Evolutionary conservation across 2,113 vertebrate species (phyloP).

Genomic region (Scortum barcoo): DNA sequence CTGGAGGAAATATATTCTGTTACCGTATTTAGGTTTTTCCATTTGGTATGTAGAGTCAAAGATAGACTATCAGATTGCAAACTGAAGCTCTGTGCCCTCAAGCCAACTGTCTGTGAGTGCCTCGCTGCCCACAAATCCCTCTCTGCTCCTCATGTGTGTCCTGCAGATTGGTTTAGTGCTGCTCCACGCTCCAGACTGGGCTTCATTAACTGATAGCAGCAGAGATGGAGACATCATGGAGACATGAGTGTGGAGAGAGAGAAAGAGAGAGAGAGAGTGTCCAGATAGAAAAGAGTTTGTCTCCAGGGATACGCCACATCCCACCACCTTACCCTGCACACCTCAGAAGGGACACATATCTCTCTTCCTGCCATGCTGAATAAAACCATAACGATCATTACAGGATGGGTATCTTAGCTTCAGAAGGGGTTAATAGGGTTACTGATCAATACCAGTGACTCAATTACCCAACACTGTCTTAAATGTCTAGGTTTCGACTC

Average conservation of each 20-base stretch:
- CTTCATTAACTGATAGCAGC: conserved; percentile 83
- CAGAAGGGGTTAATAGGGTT: conserved; percentile 31
- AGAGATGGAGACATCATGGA: conserved; percentile 79
- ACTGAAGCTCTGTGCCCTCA: conserved; percentile 19
- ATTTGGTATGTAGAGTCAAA: conserved; percentile 53
- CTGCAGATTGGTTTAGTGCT: conserved; percentile 72
- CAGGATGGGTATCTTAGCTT: conserved; percentile 9
- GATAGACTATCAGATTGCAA: conserved; percentile 50
- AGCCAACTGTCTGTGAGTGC: conserved; percentile 50
- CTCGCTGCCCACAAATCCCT: conserved; percentile 64
- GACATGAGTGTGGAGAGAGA: conserved; percentile 43
- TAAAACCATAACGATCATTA: conserved; percentile 19
- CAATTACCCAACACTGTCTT: background rate
- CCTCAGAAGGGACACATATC: conserved; percentile 1
- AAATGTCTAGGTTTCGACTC: background rate
- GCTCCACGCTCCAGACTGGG: conserved; percentile 58
- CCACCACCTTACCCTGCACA: conserved; percentile 12
- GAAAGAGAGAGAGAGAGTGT: no score
- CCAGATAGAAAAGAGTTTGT: conserved; percentile 24
- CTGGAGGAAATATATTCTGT: conserved; percentile 48
- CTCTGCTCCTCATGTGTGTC: conserved; percentile 59
- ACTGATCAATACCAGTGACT: conserved; percentile 38
- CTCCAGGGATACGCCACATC: conserved; percentile 19
- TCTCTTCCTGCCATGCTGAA: background rate
- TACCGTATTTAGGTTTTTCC: conserved; percentile 54